Evolutionary conservation across 2,888 invertebrate species (phyloP), one percentile per base, ranked within the genome.

Genomic region (Drosophila ezoana): DNA sequence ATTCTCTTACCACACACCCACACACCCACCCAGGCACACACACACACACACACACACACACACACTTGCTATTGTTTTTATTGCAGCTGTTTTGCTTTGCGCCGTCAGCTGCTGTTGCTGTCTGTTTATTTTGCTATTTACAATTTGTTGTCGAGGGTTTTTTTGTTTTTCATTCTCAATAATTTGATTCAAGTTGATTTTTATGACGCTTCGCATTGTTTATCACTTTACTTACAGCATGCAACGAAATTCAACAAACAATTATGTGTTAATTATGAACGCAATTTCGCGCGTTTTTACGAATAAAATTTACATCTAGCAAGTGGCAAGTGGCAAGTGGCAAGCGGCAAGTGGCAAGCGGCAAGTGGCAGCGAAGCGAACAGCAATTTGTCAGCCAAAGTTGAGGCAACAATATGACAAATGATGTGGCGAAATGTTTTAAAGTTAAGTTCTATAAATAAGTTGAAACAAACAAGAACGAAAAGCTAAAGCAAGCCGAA

Each of bases 121-220:
- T 28, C 14, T 40, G 45, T 68, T 74, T 82, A 65, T 65, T 76
- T 79, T 68, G 79, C 70, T 71, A 72, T 83, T 85, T 56, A 77
- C 69, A 85, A 70, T 65, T 63, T 23, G 6, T 23, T 20, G 53
- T 71, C 53, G 49, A 77, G 74, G 62, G 64, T 38, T 33, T n/a
- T 33, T 6, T 23, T 65, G 65, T 8, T 8, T 28, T 77, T 67
- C 32, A 62, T 73, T 62, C 65, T 56, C 45, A 51, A 23, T 40
- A 49, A 32, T 57, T 72, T 20, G 41, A 45, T 43, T 66, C 45
- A 52, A 71, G 51, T 56, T 75, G 57, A 53, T 62, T 56, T 76
- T 69, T 49, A 54, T 51, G 40, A 44, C 37, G 11, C 40, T 35
- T 32, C 38, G 59, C 43, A 48, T 47, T 49, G 51, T 9, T 40